Conservation (phyloP, 2,888 invertebrate species). For the Neoascia interrupta region DNA sequence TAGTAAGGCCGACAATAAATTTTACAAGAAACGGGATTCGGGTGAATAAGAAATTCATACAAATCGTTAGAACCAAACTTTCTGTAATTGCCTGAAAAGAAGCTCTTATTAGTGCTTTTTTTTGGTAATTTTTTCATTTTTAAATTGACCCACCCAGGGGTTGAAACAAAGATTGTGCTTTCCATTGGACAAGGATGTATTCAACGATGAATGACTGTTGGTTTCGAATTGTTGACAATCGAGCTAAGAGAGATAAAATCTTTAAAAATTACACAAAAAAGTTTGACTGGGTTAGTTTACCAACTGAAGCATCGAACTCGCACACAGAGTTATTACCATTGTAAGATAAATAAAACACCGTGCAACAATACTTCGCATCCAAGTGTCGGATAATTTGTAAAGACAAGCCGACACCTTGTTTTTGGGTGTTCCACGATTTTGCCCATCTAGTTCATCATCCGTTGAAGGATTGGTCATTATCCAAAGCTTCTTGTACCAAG, state of each 20-base stretch:
- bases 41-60: slow-evolving; percentile 90
- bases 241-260: slow-evolving; percentile 63
- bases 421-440: slow-evolving; percentile 78
- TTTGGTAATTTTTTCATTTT: too few species aligned
- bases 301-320: slow-evolving; percentile 85
- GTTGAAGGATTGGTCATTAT: slow-evolving; percentile 76
- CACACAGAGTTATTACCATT: slow-evolving; percentile 84
- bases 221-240: slow-evolving; percentile 70
- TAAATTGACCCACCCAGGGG: slow-evolving; percentile 78
- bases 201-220: slow-evolving; percentile 19
- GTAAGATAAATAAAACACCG: slow-evolving; percentile 85
- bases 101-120: not conserved
- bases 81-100: slow-evolving; percentile 80
- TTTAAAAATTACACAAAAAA: not conserved
- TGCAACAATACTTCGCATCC: slow-evolving; percentile 83
- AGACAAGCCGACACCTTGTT: slow-evolving; percentile 81
- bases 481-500: slow-evolving; percentile 90
- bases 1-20: slow-evolving; percentile 84
- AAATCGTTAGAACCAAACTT: slow-evolving; percentile 81
- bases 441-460: slow-evolving; percentile 61
- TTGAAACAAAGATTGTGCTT: slow-evolving; percentile 75
- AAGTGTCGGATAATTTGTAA: slow-evolving; percentile 83
- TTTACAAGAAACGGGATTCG: slow-evolving; percentile 92
- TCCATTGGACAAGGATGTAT: slow-evolving; percentile 50
- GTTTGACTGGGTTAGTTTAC: slow-evolving; percentile 66